Conservation (phyloP, 2,888 invertebrate species). For the Prionchulus punctatus region DNA sequence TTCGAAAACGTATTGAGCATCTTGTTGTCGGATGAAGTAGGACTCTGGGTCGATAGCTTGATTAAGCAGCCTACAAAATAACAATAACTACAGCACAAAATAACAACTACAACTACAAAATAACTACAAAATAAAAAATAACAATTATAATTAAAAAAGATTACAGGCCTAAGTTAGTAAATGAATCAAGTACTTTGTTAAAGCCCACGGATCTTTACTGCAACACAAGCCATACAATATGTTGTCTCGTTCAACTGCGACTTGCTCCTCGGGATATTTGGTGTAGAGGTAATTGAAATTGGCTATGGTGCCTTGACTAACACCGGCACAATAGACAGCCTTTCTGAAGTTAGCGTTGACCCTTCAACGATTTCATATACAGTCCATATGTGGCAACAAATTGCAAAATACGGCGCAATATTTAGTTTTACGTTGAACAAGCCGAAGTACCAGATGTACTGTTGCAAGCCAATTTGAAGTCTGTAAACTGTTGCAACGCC, state of each 20-base stretch:
- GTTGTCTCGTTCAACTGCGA: conserved; percentile 4
- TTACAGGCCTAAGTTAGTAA: background rate
- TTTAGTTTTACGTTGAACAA: too few relatives aligned
- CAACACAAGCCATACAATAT: background rate
- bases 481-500: background rate
- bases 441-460: too few relatives aligned
- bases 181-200: background rate
- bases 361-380: too few relatives aligned
- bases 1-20: background rate
- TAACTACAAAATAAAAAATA: too few relatives aligned
- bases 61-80: background rate
- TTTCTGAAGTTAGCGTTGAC: background rate
- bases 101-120: too few relatives aligned
- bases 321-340: conserved; percentile 3
- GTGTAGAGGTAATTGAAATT: conserved; percentile 1
- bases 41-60: background rate
- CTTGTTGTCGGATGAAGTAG: background rate
- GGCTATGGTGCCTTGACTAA: background rate
- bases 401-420: too few relatives aligned
- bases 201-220: background rate
- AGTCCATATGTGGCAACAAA: too few relatives aligned
- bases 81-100: too few relatives aligned
- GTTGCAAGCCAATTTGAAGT: background rate
- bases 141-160: too few relatives aligned
- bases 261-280: background rate